phyloP scores from a whole-genome alignment of 2,797 vertebrate genomes.

The Peromyscus melanophrys region DNA sequence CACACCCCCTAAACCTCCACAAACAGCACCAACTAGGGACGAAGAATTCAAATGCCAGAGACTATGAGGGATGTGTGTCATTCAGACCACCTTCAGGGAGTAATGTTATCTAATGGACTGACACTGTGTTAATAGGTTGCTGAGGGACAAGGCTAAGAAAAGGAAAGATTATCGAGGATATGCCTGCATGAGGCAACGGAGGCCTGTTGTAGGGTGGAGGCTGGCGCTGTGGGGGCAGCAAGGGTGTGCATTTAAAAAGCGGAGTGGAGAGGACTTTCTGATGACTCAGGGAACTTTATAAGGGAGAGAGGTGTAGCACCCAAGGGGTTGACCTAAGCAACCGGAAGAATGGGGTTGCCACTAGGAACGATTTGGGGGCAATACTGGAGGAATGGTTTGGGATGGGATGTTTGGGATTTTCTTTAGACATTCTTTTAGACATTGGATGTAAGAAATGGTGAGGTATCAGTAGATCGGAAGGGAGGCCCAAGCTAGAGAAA shows the following conservation, averaged over 20 bases:
- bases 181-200: neutral
- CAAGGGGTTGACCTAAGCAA: neutral
- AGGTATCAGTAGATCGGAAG: neutral
- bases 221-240: too few relatives aligned
- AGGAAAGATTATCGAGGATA: neutral
- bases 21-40: neutral
- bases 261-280: neutral
- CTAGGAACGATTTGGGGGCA: neutral
- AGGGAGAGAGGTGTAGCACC: neutral
- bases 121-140: neutral
- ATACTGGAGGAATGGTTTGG: neutral
- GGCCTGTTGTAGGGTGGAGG: neutral
- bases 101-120: neutral
- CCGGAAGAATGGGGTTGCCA: neutral
- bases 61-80: neutral
- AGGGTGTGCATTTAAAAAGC: neutral
- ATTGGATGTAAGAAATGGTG: neutral
- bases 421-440: slow-evolving; percentile 13
- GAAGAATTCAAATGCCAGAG: neutral
- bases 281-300: neutral
- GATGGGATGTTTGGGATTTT: neutral
- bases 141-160: neutral
- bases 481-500: neutral
- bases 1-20: neutral
- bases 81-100: neutral